These are phyloP conservation scores for Drosophila dives DNA, from an alignment of 2,888 invertebrate genomes.

Conservation along the genomic window DNA sequence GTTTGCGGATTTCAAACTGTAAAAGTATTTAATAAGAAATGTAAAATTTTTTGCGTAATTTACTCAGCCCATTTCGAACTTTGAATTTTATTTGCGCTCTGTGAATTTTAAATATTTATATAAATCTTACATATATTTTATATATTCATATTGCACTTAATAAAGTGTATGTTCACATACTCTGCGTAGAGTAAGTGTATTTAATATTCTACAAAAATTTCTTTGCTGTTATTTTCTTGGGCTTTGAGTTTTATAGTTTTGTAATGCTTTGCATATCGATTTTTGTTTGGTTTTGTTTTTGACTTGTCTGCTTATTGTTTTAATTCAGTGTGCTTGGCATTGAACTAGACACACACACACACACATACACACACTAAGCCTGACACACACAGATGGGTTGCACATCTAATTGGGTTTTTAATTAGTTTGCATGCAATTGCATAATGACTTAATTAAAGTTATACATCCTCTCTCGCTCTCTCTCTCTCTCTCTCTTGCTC, in stretches of 20 bases:
- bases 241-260: slow-evolving; percentile 9
- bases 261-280: not conserved
- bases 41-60: not conserved
- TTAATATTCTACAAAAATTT: not conserved
- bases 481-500: not conserved
- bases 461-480: slow-evolving; percentile 11
- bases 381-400: not conserved
- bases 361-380: not conserved
- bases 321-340: slow-evolving; percentile 1
- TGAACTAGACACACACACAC: not conserved
- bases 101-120: no score
- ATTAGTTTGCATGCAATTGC: slow-evolving; percentile 74
- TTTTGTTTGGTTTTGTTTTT: slow-evolving; percentile 11
- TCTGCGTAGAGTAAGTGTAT: not conserved
- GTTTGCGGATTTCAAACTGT: not conserved
- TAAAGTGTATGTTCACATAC: not conserved
- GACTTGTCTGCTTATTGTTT: slow-evolving; percentile 4
- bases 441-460: slow-evolving; percentile 78
- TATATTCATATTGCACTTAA: no score
- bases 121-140: no score
- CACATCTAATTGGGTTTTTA: slow-evolving; percentile 65
- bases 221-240: slow-evolving; percentile 24
- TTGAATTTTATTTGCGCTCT: no score
- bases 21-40: not conserved
- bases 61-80: not conserved